phyloP scores from a whole-genome alignment of 2,888 invertebrate species.

The Actias luna region DNA sequence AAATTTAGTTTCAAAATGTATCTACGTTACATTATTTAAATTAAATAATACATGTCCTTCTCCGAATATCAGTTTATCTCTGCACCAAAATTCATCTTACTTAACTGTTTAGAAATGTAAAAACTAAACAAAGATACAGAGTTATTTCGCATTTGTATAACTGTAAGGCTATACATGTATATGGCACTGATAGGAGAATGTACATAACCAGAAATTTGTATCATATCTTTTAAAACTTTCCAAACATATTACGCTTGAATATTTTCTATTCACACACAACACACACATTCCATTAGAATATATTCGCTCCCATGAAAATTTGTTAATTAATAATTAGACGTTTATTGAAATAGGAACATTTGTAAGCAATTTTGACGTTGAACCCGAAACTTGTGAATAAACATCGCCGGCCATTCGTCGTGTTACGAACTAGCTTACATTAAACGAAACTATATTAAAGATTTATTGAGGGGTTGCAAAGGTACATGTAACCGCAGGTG shows the following conservation, averaged over 20 bases:
- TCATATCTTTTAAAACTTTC: not conserved
- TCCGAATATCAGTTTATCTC: too few species aligned
- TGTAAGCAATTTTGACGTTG: not conserved
- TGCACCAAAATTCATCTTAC: too few species aligned
- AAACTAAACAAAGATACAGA: too few species aligned
- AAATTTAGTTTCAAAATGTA: too few species aligned
- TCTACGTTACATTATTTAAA: too few species aligned
- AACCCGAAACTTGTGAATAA: constrained; percentile 9
- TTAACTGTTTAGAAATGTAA: too few species aligned
- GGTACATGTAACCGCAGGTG: constrained; percentile 77
- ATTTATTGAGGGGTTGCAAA: constrained; percentile 77
- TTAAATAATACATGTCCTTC: too few species aligned
- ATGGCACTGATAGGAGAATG: too few species aligned
- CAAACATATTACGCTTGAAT: not conserved
- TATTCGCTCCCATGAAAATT: not conserved
- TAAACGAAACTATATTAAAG: constrained; percentile 78
- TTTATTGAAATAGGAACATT: not conserved
- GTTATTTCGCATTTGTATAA: too few species aligned
- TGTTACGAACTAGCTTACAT: constrained; percentile 68
- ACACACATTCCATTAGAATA: not conserved
- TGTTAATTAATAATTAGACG: constrained; percentile 2
- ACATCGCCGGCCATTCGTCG: constrained; percentile 54
- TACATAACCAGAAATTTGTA: not conserved
- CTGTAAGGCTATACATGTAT: too few species aligned
- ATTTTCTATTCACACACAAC: not conserved